Conservation (phyloP, 2,888 invertebrate species). For the Asteroscopus sphinx region DNA sequence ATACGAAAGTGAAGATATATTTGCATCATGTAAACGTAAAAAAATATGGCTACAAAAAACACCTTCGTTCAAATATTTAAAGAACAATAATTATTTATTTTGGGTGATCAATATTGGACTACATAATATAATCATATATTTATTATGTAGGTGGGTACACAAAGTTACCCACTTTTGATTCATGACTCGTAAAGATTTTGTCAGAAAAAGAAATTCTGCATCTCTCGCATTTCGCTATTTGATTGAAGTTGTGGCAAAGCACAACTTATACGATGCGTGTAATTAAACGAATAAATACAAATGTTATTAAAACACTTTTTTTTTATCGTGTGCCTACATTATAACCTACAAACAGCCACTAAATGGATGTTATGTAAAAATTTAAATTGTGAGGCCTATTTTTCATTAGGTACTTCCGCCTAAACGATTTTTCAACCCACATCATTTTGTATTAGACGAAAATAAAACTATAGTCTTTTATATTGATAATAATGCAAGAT, state of each 20-base stretch:
- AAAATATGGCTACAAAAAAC: neutral
- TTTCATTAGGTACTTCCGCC: slow-evolving; percentile 44
- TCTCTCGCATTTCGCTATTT: neutral
- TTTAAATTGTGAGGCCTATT: slow-evolving; percentile 22
- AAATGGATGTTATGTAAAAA: slow-evolving; percentile 26
- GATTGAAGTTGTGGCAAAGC: neutral
- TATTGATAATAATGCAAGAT: no score
- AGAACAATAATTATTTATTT: neutral
- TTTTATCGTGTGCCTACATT: neutral
- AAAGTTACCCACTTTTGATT: no score
- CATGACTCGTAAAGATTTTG: no score
- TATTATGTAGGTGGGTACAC: no score
- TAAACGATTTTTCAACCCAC: slow-evolving; percentile 38
- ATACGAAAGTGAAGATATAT: neutral
- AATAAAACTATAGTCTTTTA: no score
- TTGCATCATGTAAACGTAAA: neutral
- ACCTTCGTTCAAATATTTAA: slow-evolving; percentile 3
- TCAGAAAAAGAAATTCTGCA: no score
- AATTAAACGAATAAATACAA: no score
- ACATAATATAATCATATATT: no score
- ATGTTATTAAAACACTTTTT: no score
- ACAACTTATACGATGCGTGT: neutral
- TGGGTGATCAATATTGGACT: neutral
- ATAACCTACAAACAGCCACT: neutral
- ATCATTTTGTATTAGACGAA: no score